Conservation (phyloP, 2,888 invertebrate genomes). For the Macaria notata region DNA sequence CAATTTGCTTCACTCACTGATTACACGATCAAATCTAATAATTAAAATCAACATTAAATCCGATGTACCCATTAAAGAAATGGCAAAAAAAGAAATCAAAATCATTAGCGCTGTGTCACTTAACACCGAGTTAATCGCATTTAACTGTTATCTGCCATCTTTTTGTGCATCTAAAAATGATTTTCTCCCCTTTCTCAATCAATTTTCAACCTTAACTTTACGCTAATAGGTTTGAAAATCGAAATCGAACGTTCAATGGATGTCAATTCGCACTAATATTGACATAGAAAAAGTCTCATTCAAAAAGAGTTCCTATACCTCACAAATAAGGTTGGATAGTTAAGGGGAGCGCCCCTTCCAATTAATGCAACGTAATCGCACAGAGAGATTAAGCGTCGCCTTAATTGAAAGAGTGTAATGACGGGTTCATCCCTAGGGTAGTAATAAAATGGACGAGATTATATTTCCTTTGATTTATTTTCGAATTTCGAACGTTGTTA, state of each 20-base stretch:
- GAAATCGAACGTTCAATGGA: slow-evolving; percentile 32
- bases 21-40: slow-evolving; percentile 3
- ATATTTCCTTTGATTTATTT: slow-evolving; percentile 33
- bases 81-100: slow-evolving; percentile 46
- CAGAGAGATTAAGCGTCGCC: slow-evolving; percentile 69
- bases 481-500: slow-evolving; percentile 22
- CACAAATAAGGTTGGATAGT: slow-evolving; percentile 37
- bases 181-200: slow-evolving; percentile 32
- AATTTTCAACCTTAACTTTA: slow-evolving; percentile 37
- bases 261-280: slow-evolving; percentile 67
- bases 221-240: slow-evolving; percentile 40
- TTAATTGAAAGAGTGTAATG: slow-evolving; percentile 77
- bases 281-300: slow-evolving; percentile 52
- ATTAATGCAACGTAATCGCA: slow-evolving; percentile 80
- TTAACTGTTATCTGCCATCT: slow-evolving; percentile 70
- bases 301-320: slow-evolving; percentile 45
- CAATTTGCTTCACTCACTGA: slow-evolving; percentile 10
- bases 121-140: slow-evolving; percentile 73
- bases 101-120: slow-evolving; percentile 77
- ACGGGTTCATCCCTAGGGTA: slow-evolving; percentile 33
- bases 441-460: slow-evolving; percentile 31
- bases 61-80: slow-evolving; percentile 30
- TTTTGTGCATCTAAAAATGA: slow-evolving; percentile 63
- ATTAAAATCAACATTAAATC: slow-evolving; percentile 20
- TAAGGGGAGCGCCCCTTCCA: slow-evolving; percentile 60